Base-by-base conservation (phyloP, 2,888 invertebrate species). In the Tipula lateralis region DNA sequence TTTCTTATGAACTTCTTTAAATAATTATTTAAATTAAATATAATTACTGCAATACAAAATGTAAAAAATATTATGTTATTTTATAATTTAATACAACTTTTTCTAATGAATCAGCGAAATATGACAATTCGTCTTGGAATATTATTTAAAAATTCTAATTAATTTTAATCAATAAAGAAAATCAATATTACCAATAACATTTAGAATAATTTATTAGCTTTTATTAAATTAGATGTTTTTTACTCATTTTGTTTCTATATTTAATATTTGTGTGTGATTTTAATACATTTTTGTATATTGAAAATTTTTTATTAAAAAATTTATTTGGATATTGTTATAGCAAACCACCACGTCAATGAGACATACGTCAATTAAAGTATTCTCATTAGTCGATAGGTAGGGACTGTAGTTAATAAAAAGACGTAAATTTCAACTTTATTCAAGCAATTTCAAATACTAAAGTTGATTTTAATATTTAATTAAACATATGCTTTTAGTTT, bases 341-440 rank as follows among this genome's bases (percentile, higher is more conserved):
- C 30, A 82, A 82, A 82, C 29, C 82, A 82, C 82, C 82, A 82
- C 82, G 82, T 82, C 82, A 82, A 82, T 82, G 82, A 82, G 82
- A 32, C 32, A 82, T 82, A 82, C 82, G 82, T 82, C 82, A 82
- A 66, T 66, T 66, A 24, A 24, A 66, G 66, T 66, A 66, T 24
- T 24, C 66, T 66, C 66, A 9, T 66, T 66, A 24, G 66, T 2
- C 66, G 66, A 66, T 66, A 66, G 66, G 4, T 24, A 9, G 66
- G 12, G 66, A 24, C 24, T 24, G 66, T 66, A 9, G 7, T 1
- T 24, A 12, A 24, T 24, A 7, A 50, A 16, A 16, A 16, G 44
- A 50, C n/a, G 16, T 16, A 16, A 6, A 6, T 9, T 66, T 66
- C 24, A 66, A 24, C 24, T n/a, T 39, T 32, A 3, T 32, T 32